Evolutionary conservation across 2,888 invertebrate species (phyloP), one percentile per base, ranked within the genome.

Genomic region (Timema cristinae): DNA sequence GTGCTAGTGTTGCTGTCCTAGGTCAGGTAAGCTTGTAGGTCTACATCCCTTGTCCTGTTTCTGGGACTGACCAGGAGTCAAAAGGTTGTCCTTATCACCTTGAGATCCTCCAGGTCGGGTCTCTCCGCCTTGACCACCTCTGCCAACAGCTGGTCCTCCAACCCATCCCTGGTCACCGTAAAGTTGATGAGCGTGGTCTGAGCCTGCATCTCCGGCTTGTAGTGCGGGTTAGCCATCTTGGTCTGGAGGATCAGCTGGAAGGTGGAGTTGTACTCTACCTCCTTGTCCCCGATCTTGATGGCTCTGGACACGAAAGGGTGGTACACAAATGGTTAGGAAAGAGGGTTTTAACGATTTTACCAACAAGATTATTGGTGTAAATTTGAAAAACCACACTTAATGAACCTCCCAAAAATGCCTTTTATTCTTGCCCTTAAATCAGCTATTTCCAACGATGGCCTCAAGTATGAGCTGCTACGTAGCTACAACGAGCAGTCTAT

Each of bases 141-240:
- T 15, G 97, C 97, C 72, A 98, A 84, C 16, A 98, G 86, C 82
- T 98, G 97, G 82, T 98, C 97, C 85, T 97, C 97, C 67, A 98
- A 84, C 9, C 97, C 98, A 80, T 97, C 97, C 79, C 95, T 88
- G 8, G 98, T 98, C 8, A 98, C 98, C 10, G 97, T 97, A 80
- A 98, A 98, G 84, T 98, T 97, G 76, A 98, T 97, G 73, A 98
- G 85, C 2, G 97, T 97, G 0, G 96, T 95, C 84, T 98, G 97
- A 13, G 98, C 98, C 84, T 98, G 97, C 94, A 98, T 95, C 86
- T 98, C 98, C 1, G 98, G 98, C 81, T 97, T 95, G 82, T 97
- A 98, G 84, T 97, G 97, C 11, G 97, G 98, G 85, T 97, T 98
- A 1, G 97, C 97, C 77, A 98, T 83, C 84, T 98, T 98, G 0